These are phyloP conservation scores for Gambusia holbrooki DNA, from an alignment of 2,113 vertebrate species.

Conservation along the genomic window DNA sequence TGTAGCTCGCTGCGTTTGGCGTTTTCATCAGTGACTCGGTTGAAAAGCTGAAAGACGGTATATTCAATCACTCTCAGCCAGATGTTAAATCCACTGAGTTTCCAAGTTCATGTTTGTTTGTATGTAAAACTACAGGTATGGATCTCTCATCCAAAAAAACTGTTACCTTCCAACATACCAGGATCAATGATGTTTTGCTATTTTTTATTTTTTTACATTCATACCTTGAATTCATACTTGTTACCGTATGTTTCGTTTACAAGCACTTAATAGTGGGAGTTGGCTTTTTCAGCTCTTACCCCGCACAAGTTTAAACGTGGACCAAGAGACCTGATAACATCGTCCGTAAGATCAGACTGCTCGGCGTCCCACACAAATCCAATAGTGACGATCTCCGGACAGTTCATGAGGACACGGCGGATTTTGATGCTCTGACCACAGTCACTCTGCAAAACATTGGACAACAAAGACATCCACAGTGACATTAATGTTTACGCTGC, in stretches of 20 bases:
- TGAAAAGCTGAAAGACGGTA: constrained; percentile 89
- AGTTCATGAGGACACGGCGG: constrained; percentile 96
- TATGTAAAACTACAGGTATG: neutral
- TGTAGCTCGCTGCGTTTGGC: constrained; percentile 92
- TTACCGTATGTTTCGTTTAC: neutral
- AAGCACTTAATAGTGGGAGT: neutral
- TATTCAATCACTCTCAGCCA: constrained; percentile 22
- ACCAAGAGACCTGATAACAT: constrained; percentile 89
- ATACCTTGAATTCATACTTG: neutral
- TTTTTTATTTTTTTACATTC: neutral
- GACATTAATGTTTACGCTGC: too few species aligned
- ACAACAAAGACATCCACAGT: too few species aligned
- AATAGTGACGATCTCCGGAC: constrained; percentile 96
- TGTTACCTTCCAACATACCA: neutral
- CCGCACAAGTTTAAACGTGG: constrained; percentile 91
- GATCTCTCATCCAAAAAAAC: constrained; percentile 4
- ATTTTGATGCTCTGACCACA: constrained; percentile 98
- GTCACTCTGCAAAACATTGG: constrained; percentile 83
- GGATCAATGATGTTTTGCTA: neutral
- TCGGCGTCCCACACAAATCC: constrained; percentile 98
- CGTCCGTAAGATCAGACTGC: constrained; percentile 95
- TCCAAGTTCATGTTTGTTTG: neutral
- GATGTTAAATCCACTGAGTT: constrained; percentile 25
- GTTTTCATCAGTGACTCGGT: constrained; percentile 95
- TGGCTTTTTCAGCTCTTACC: constrained; percentile 75